Evolutionary conservation across 2,888 invertebrate species (phyloP).

Genomic region (Taphrorychus bicolor): DNA sequence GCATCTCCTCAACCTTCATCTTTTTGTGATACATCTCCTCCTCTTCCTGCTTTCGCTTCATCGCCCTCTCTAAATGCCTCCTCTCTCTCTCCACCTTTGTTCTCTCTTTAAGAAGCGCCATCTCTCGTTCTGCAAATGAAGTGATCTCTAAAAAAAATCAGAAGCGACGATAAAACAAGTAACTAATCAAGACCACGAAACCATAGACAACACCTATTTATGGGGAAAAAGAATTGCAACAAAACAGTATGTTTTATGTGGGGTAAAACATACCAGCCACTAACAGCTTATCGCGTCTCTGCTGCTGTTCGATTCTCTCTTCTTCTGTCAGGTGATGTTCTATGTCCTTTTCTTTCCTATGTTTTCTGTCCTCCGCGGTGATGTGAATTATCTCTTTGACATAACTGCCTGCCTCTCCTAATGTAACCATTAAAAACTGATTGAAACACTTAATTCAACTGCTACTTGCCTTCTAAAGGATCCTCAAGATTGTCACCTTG

Average conservation of each 20-base stretch:
- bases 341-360: constrained; percentile 61
- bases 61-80: constrained; percentile 63
- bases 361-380: constrained; percentile 53
- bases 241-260: too few relatives aligned
- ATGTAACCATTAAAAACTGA: background rate
- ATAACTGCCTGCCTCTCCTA: constrained; percentile 57
- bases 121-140: constrained; percentile 69
- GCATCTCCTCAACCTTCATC: constrained; percentile 50
- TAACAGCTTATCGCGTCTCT: constrained; percentile 72
- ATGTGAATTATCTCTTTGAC: constrained; percentile 60
- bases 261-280: constrained; percentile 67
- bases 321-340: constrained; percentile 55
- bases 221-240: background rate
- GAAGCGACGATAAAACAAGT: background rate
- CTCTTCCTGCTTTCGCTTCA: constrained; percentile 56
- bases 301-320: constrained; percentile 60
- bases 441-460: background rate
- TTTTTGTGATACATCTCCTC: constrained; percentile 53
- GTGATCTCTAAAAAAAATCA: background rate
- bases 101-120: constrained; percentile 78
- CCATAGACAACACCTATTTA: background rate
- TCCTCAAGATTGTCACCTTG: constrained; percentile 50
- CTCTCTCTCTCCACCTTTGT: constrained; percentile 78
- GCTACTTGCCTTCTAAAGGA: constrained; percentile 48
- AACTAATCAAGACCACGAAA: background rate